phyloP scores from a whole-genome alignment of 2,797 vertebrate genomes.

The Crenichthys baileyi region DNA sequence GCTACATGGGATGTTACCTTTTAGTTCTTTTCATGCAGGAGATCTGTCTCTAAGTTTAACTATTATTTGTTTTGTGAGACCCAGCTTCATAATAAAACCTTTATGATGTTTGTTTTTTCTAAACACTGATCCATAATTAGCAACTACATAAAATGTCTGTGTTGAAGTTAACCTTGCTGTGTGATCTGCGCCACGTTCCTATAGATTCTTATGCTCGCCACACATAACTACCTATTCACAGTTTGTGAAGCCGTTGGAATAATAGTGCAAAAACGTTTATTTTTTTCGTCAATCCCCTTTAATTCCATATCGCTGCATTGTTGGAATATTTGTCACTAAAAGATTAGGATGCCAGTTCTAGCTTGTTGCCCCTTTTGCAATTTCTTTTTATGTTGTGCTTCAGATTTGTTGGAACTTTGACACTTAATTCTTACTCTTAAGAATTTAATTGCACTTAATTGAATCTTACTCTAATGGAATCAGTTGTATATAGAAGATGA shows the following conservation, averaged over 20 bases:
- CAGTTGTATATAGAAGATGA: background rate
- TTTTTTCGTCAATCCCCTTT: background rate
- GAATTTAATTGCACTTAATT: background rate
- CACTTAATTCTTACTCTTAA: conserved; percentile 25
- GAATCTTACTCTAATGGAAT: background rate
- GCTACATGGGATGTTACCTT: no score
- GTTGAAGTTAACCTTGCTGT: background rate
- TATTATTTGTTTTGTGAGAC: no score
- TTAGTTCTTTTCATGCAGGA: no score
- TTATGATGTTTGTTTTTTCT: background rate
- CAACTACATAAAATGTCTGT: background rate
- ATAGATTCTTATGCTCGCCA: background rate
- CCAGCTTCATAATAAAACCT: background rate
- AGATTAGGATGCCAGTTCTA: background rate
- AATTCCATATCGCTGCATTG: background rate
- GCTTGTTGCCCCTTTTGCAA: conserved; percentile 6
- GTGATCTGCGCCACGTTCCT: background rate
- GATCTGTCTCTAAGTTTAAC: no score
- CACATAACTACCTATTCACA: background rate
- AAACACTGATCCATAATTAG: background rate
- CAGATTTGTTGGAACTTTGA: conserved; percentile 9
- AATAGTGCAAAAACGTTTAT: background rate
- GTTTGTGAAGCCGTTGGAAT: background rate
- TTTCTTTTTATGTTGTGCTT: background rate
- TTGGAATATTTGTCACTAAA: conserved; percentile 8